Conservation (phyloP, 1,140 invertebrate genomes). For the Cydia splendana region DNA sequence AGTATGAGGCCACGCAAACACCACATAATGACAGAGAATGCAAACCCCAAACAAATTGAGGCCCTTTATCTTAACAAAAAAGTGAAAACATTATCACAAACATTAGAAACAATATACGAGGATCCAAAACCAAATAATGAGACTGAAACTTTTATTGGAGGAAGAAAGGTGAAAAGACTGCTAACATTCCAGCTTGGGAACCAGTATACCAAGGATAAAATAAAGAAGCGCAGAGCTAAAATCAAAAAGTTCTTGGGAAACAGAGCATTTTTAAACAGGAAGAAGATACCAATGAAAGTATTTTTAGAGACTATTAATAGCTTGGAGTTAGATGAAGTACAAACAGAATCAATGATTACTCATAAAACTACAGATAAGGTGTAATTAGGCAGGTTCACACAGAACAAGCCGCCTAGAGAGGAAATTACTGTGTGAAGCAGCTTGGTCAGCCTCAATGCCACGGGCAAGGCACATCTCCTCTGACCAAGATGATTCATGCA, state of each 20-base stretch:
- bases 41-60: constrained; percentile 71
- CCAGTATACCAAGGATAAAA: constrained; percentile 74
- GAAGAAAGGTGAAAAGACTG: constrained; percentile 73
- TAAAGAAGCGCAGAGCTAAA: constrained; percentile 72
- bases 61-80: constrained; percentile 73
- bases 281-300: constrained; percentile 74
- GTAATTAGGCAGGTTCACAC: neutral
- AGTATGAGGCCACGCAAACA: constrained; percentile 71
- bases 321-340: constrained; percentile 71
- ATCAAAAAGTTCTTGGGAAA: constrained; percentile 73
- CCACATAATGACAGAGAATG: constrained; percentile 55
- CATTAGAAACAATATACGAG: constrained; percentile 74
- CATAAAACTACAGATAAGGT: neutral
- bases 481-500: no score
- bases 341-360: constrained; percentile 50
- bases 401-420: no score
- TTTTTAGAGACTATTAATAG: constrained; percentile 72
- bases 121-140: constrained; percentile 61
- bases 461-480: no score
- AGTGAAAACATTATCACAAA: constrained; percentile 65
- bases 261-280: constrained; percentile 72
- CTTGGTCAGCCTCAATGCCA: no score
- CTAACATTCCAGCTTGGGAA: constrained; percentile 72
- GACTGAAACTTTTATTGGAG: constrained; percentile 57
- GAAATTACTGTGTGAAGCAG: no score